Conservation (phyloP, 23 tunicate genomes). For the Ciona savignyi region DNA sequence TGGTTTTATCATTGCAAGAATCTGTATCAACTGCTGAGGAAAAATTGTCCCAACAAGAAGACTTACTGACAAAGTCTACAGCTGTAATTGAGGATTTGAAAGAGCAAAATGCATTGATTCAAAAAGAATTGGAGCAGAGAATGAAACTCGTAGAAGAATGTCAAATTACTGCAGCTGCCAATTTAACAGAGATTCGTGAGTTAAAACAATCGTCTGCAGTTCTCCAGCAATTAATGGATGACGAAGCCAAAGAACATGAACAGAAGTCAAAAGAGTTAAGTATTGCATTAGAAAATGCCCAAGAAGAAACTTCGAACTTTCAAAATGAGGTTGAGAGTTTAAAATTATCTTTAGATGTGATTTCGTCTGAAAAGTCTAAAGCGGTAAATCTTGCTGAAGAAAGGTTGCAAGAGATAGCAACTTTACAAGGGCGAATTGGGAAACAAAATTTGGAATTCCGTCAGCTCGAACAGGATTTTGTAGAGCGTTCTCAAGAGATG, state of each 20-base stretch:
- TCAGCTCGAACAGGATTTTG: neutral
- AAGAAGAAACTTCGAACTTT: neutral
- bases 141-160: neutral
- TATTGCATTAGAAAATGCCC: neutral
- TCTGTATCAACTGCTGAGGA: neutral
- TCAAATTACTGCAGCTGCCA: neutral
- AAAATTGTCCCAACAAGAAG: neutral
- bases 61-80: neutral
- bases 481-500: neutral
- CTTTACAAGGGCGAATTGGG: neutral
- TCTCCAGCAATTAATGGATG: neutral
- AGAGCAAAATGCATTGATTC: neutral
- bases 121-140: neutral
- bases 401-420: neutral
- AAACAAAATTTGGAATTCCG: neutral
- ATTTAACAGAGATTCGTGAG: neutral
- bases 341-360: slow-evolving; percentile 14
- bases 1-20: neutral
- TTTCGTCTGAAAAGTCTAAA: slow-evolving; percentile 1
- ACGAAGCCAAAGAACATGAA: neutral
- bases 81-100: neutral
- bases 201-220: neutral
- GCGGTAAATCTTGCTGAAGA: neutral
- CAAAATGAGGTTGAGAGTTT: slow-evolving; percentile 21
- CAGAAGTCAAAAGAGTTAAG: neutral